Evolutionary conservation across 1,140 invertebrate genomes (phyloP), one percentile per base, ranked within the genome.

Genomic region (Yoshiicerus persimilis): DNA sequence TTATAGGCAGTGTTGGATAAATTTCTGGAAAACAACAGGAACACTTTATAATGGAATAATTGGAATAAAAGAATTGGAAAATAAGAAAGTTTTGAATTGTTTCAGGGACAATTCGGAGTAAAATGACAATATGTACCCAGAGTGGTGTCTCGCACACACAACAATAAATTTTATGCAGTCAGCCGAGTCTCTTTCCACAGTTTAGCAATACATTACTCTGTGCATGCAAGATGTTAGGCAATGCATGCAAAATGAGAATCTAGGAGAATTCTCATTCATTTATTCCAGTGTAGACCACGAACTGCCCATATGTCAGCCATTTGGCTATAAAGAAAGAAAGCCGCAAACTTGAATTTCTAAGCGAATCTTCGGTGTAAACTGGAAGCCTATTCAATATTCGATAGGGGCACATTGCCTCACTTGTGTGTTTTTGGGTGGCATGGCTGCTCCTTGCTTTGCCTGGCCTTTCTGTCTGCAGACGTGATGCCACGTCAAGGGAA

Each of bases 231-330:
- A 36, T 38, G 30, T 20, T 34, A 36, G 34, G 32, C 32, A 36
- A 80, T 80, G 75, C 32, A 80, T 80, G 75, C 32, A 80, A 80
- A 80, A 80, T 80, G 75, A 80, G 75, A 25, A 23, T 80, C 75
- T 34, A 36, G n/a, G 13, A 36, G 10, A 30, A 80, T 80, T 80
- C 32, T 4, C 32, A 36, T 38, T 36, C 75, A 80, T 25, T 4
- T 36, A 36, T 80, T 30, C 34, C 16, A 6, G 3, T 27, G 47
- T n/a, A 56, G n/a, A 4, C 13, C 47, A 56, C n/a, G 41, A 47
- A 47, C 47, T 56, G 47, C 3, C 47, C 47, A 56, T 56, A 56
- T 56, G 47, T 56, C 20, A 20, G 4, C 47, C 47, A n/a, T 56
- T 56, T 56, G 47, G 20, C 20, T 56, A 56, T 56, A n/a, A n/a